Conservation (phyloP, 1,140 invertebrate species). For the Listronotus oregonensis region DNA sequence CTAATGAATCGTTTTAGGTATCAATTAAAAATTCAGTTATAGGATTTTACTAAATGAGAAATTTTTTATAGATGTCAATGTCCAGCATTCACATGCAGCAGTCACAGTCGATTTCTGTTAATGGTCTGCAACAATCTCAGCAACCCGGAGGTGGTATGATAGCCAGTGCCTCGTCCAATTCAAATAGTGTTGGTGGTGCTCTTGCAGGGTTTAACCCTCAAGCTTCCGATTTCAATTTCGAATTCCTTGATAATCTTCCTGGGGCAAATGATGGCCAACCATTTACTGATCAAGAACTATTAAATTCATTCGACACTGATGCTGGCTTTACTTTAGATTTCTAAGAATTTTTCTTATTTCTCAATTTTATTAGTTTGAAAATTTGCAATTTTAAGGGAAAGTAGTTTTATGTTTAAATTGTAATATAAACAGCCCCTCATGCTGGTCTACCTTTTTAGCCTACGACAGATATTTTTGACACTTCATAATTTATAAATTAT, state of each 20-base stretch:
- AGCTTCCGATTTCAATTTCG: conserved; percentile 73
- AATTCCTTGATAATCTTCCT: conserved; percentile 80
- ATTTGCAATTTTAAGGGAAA: too few species aligned
- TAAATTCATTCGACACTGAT: conserved; percentile 70
- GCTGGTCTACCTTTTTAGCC: too few species aligned
- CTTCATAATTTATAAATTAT: too few species aligned
- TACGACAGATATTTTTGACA: too few species aligned
- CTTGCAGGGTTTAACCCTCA: conserved; percentile 61
- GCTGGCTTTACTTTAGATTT: conserved; percentile 61
- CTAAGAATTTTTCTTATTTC: conserved; percentile 28
- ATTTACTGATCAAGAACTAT: conserved; percentile 76
- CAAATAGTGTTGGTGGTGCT: conserved; percentile 56
- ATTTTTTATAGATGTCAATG: conserved; percentile 61
- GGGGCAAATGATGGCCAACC: conserved; percentile 70
- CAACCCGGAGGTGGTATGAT: conserved; percentile 40
- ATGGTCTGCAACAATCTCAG: conserved; percentile 52
- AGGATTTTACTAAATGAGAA: too few species aligned
- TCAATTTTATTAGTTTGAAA: too few species aligned
- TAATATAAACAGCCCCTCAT: too few species aligned
- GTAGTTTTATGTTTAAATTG: too few species aligned
- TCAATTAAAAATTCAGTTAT: too few species aligned
- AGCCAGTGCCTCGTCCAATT: conserved; percentile 42
- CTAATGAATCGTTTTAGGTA: too few species aligned
- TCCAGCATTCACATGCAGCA: conserved; percentile 69
- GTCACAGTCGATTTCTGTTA: conserved; percentile 66